Conservation (phyloP, 2,113 vertebrate genomes). For the Sander vitreus region DNA sequence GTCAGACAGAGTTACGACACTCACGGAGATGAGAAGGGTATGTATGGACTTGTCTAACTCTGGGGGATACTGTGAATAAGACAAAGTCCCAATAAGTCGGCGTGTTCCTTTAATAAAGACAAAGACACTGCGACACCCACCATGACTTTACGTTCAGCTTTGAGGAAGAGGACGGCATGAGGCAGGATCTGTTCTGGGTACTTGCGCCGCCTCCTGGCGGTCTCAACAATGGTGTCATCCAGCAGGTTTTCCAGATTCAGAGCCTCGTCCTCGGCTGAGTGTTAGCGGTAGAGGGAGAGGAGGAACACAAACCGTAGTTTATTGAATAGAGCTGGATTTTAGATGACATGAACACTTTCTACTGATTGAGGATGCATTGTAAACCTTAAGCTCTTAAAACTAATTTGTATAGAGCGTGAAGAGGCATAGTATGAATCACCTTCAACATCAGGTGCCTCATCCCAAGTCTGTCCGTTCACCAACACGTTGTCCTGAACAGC, state of each 20-base stretch:
- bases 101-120: neutral
- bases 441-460: slow-evolving; percentile 81
- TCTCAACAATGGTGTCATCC: slow-evolving; percentile 91
- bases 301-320: neutral
- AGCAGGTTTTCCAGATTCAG: slow-evolving; percentile 88
- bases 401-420: neutral
- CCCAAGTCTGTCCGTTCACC: slow-evolving; percentile 88
- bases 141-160: slow-evolving; percentile 89
- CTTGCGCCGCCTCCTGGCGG: slow-evolving; percentile 85
- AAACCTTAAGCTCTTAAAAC: neutral
- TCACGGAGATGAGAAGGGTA: too few species aligned
- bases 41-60: too few species aligned
- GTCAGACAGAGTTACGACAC: too few species aligned
- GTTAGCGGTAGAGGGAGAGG: accelerated
- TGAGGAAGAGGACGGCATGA: slow-evolving; percentile 86
- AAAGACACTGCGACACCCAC: slow-evolving; percentile 77
- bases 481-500: slow-evolving; percentile 89
- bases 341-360: neutral
- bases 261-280: slow-evolving; percentile 66
- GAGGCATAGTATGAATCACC: slow-evolving; percentile 2
- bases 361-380: too few species aligned
- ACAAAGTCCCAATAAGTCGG: too few species aligned
- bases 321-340: neutral
- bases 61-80: too few species aligned
- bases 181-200: slow-evolving; percentile 89